phyloP scores from a whole-genome alignment of 1,140 invertebrate genomes.

The Chrysopa pallens region DNA sequence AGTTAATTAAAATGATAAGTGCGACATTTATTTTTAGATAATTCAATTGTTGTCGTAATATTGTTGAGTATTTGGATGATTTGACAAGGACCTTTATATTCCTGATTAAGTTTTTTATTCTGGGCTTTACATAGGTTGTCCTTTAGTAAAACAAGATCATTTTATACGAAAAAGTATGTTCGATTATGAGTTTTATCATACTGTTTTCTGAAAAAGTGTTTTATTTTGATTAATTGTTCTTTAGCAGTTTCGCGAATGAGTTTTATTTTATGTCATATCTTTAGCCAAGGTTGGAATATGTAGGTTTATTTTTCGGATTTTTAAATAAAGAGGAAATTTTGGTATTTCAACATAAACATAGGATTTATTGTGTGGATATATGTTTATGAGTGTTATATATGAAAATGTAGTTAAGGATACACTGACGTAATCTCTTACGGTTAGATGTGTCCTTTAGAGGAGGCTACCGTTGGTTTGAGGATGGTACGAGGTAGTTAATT shows the following conservation, averaged over 20 bases:
- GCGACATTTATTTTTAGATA: conserved; percentile 5
- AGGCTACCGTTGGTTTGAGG: conserved; percentile 18
- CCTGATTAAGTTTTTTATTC: conserved; percentile 5
- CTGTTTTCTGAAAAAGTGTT: conserved; percentile 13
- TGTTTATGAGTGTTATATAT: conserved; percentile 21
- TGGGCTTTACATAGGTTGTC: conserved; percentile 2
- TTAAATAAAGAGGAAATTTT: conserved; percentile 8
- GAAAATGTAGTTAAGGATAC: conserved; percentile 19
- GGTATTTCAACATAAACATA: conserved; percentile 21
- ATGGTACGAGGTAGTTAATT: conserved; percentile 9
- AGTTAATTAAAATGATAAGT: conserved; percentile 9
- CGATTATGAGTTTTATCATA: conserved; percentile 13
- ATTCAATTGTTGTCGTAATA: conserved; percentile 4
- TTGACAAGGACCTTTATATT: conserved; percentile 8
- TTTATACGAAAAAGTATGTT: conserved; percentile 8
- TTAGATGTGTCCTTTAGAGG: conserved; percentile 16
- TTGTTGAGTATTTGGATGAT: conserved; percentile 6
- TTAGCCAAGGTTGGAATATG: conserved; percentile 16
- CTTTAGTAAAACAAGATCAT: conserved; percentile 5
- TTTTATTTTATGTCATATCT: conserved; percentile 15
- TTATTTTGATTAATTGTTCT: conserved; percentile 11
- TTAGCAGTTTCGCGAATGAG: conserved; percentile 14
- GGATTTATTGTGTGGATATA: conserved; percentile 17
- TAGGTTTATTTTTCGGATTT: conserved; percentile 10
- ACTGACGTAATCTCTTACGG: conserved; percentile 16